Evolutionary conservation across 1,140 invertebrate species (phyloP), one percentile per base, ranked within the genome.

Genomic region (Stegodyphus dumicola): DNA sequence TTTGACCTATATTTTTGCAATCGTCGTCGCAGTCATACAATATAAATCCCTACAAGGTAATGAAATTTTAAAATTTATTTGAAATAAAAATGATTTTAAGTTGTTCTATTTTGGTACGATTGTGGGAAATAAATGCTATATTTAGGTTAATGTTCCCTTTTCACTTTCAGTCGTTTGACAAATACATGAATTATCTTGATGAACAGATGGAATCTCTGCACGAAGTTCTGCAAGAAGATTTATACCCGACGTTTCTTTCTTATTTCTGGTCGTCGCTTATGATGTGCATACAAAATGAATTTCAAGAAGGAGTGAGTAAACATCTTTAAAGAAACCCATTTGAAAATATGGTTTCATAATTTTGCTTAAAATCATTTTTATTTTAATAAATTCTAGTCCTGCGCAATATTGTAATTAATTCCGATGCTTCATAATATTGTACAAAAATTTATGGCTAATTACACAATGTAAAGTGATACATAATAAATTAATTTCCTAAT

Each of bases 271-370:
- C 51, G 10, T 54, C 66, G 0, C 18, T 78, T 13, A 4, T 85
- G 9, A 77, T 54, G 48, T 78, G 51, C 48, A 73, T 78, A 13
- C 65, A 78, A 53, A 71, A 78, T 15, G 69, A 49, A 48, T 85
- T 85, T 74, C 75, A 77, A 18, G 84, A 85, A 73, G 84, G 84
- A 0, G 84, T 85, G 66, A 60, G 75, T 85, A 51, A 7, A 33
- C 33, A 33, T 66, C 65, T 6, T 69, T 69, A 69, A 69, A 69
- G 15, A 13, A 17, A 69, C 15, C 11, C 9, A 69, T n/a, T 69
- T 69, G 11, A 13, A 18, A 33, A 33, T 33, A 13, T 69, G 13
- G 9, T 69, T 17, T 69, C 33, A 5, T 17, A 69, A 13, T 69
- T 69, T 69, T 69, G 7, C 33, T 10, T 10, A 13, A 33, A 33